phyloP scores from a whole-genome alignment of 2,113 vertebrate genomes.

The Mellivora capensis region DNA sequence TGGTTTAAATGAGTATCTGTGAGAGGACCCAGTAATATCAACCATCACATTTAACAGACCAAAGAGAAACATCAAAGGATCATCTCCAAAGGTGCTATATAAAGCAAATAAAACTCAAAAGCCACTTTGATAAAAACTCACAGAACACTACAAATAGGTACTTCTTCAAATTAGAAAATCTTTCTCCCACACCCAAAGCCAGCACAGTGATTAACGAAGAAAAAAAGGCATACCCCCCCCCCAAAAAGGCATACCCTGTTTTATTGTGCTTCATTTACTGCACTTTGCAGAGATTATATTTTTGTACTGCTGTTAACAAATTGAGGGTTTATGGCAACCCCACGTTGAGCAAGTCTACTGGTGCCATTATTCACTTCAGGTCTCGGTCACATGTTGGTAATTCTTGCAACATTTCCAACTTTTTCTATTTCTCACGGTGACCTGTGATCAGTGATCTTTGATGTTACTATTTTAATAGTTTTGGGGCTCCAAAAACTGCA shows the following conservation, averaged over 20 bases:
- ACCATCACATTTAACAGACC: not conserved
- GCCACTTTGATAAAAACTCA: not conserved
- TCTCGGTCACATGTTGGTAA: not conserved
- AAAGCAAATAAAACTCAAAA: constrained; percentile 19
- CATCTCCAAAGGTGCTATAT: not conserved
- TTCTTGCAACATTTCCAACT: not conserved
- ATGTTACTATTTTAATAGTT: not conserved
- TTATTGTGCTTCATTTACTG: not conserved
- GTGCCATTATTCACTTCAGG: not conserved
- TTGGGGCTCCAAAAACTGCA: not conserved
- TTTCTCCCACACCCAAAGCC: not conserved
- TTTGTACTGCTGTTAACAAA: not conserved
- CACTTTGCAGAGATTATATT: not conserved
- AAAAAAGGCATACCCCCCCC: no score
- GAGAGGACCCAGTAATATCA: not conserved
- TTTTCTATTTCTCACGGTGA: not conserved
- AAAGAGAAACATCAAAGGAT: not conserved
- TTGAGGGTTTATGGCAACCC: not conserved
- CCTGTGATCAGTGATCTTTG: not conserved
- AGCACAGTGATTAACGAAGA: not conserved
- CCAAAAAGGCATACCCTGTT: not conserved
- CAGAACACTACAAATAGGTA: not conserved
- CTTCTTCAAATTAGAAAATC: not conserved
- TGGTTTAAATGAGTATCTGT: not conserved
- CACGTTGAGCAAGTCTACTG: not conserved